Base-by-base conservation (phyloP, 2,888 invertebrate genomes). In the Agrypnus murinus region DNA sequence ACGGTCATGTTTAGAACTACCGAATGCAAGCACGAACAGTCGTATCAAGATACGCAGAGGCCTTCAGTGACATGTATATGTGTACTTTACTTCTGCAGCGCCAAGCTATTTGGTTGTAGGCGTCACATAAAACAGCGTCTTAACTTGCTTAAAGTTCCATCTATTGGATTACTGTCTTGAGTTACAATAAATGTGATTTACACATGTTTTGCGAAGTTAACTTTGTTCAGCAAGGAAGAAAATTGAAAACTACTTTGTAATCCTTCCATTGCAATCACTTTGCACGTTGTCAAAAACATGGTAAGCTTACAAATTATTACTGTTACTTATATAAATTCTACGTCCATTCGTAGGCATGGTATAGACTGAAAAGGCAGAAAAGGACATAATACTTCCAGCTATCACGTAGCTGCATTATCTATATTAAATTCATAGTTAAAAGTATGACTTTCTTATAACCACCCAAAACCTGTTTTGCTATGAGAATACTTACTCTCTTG, bases 31-130 rank as follows among this genome's bases (percentile, higher is more conserved):
- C 78, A 78, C 76, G 76, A 76, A 74, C 72, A 73, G 69, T 72
- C 75, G 71, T 76, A 77, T 78, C 78, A 75, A 77, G 78, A 77
- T 78, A 77, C 77, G 74, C 74, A 77, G 66, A 73, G 72, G 64
- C 74, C 69, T 69, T 66, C 67, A 69, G 70, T 75, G 77, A 76
- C 77, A 78, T 75, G 72, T 78, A 76, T 78, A 77, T 76, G 73
- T 77, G 75, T 74, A 75, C 66, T 75, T 75, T 75, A 69, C 72
- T 75, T 75, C 67, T 65, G 74, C 75, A 77, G 66, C 70, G 77
- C 75, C 76, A 76, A 75, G 74, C 75, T 76, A 75, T 77, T 78
- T 76, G 77, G 74, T 75, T 74, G 77, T 75, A 76, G 78, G 76
- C 74, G 77, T 76, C 75, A 72, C 65, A 76, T 73, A 73, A 75